Evolutionary conservation across 2,888 invertebrate genomes (phyloP), one percentile per base, ranked within the genome.

Genomic region (Erannis defoliaria): DNA sequence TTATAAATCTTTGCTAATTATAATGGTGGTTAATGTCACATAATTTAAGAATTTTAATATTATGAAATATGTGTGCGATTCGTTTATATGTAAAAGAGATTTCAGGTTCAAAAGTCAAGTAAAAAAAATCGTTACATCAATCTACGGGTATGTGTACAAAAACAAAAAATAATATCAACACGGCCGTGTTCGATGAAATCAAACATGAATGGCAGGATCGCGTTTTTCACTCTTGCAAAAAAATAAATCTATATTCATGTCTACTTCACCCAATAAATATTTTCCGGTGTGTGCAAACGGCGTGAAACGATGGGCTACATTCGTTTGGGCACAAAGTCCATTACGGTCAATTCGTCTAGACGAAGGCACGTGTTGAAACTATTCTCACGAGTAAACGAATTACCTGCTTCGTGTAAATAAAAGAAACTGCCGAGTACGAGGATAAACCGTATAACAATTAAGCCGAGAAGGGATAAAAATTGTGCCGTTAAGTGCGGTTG

Each of bases 381-480:
- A 87, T 90, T 89, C 90, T 88, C 89, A 81, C 83, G 84, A 80
- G 88, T 88, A 90, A 91, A 86, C 84, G 88, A 90, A 91, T 91
- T 91, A 91, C 86, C 84, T 82, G 78, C 62, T 75, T 80, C 74
- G 78, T 84, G 85, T 83, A 90, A 89, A 90, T 83, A 89, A 86
- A 86, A 84, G 83, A 80, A 86, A 81, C 75, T 72, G 72, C 75
- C 70, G 72, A 75, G 77, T 70, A 73, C 67, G 66, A 74, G 78
- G 76, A 82, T 83, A 82, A 84, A 85, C 78, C 74, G 80, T 85
- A 85, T 82, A 82, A 84, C 83, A 88, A 88, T 88, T 89, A 86
- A 81, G 84, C 72, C 65, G 66, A 73, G 65, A 65, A 68, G 66
- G 51, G 71, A 72, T 74, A 76, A 77, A 75, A 77, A 75, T 62